Conservation (phyloP, 2,113 vertebrate genomes). For the Melanerpes aurifrons region DNA sequence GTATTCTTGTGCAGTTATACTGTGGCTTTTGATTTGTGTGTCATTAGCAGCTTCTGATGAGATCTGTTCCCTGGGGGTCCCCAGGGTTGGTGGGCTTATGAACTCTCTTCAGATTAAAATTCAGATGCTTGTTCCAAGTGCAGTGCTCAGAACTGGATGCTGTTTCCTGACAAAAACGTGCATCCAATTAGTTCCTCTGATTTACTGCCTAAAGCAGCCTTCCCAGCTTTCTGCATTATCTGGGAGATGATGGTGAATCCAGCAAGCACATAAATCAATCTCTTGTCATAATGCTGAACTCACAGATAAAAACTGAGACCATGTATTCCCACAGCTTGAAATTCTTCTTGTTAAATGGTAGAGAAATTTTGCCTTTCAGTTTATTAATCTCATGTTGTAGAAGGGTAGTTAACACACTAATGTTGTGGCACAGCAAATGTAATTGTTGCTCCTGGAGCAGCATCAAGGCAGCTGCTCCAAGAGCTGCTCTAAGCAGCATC, state of each 20-base stretch:
- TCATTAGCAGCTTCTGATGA: background rate
- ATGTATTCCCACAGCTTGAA: background rate
- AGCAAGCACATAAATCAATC: background rate
- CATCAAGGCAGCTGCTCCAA: background rate
- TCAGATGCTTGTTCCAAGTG: background rate
- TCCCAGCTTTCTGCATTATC: background rate
- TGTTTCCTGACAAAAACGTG: background rate
- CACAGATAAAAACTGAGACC: background rate
- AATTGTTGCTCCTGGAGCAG: background rate
- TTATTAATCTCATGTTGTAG: background rate
- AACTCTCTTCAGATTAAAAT: background rate
- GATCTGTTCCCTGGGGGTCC: accelerated
- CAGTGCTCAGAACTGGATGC: background rate
- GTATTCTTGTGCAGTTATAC: accelerated
- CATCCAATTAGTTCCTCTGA: background rate
- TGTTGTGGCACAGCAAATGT: background rate
- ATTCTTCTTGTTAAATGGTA: background rate
- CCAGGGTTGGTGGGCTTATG: background rate
- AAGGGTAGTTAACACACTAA: background rate
- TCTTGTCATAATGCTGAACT: background rate
- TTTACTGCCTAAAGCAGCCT: background rate
- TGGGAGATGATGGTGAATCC: background rate
- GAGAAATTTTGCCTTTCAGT: background rate
- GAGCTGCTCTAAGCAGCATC: background rate
- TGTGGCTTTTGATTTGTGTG: background rate